These are phyloP conservation scores for Polyergus mexicanus DNA, from an alignment of 1,140 invertebrate species.

Conservation along the genomic window DNA sequence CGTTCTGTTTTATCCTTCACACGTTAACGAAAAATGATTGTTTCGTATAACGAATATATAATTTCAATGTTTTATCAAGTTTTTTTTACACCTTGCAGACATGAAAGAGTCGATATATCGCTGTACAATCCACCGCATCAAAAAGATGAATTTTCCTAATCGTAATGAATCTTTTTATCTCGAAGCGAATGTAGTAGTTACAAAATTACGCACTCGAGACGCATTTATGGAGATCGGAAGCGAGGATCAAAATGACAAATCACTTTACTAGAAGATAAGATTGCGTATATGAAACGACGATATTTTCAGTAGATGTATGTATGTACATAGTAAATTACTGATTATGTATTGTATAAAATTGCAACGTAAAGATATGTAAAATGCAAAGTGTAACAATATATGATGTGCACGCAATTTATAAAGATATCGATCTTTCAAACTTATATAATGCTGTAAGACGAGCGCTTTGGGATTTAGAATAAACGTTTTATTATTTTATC, in stretches of 20 bases:
- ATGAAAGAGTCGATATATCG: conserved; percentile 49
- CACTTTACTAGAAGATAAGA: background rate
- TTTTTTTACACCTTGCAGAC: conserved; percentile 20
- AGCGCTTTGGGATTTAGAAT: conserved; percentile 57
- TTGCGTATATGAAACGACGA: conserved; percentile 14
- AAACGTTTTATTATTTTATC: conserved; percentile 71
- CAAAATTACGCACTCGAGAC: background rate
- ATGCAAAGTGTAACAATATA: background rate
- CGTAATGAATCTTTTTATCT: background rate
- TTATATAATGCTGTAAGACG: conserved; percentile 18
- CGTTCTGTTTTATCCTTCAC: background rate
- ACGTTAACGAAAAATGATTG: background rate
- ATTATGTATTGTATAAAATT: background rate
- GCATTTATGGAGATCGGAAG: background rate
- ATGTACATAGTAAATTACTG: conserved; percentile 16
- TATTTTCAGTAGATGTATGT: background rate
- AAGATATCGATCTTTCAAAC: conserved; percentile 29
- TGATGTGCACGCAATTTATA: background rate
- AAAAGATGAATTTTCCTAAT: conserved; percentile 22
- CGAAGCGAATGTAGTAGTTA: background rate
- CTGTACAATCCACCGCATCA: conserved; percentile 1
- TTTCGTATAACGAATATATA: background rate
- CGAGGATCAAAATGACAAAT: conserved; percentile 17
- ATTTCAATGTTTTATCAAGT: background rate
- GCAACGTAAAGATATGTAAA: background rate